A percentile compares a stretch with the other conserved stretches of the same genome.
Conservation (phyloP, 1,140 invertebrate species). For the Trissolcus basalis region DNA sequence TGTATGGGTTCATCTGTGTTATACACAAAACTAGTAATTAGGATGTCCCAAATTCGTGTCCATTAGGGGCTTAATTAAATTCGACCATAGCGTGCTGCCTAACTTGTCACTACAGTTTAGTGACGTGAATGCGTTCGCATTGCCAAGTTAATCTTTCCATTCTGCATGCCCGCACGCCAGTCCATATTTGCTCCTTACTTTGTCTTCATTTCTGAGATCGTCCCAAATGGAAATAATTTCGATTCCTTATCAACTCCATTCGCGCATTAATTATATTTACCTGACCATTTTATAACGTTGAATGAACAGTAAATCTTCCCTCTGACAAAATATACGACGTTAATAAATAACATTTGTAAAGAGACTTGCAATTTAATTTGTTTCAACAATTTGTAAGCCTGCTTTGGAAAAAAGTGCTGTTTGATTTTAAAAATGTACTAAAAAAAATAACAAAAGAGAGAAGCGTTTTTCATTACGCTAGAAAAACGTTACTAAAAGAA, state of each 20-base stretch:
- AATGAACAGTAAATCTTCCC: too few species aligned
- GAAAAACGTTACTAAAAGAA: too few species aligned
- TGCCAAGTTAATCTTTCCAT: constrained; percentile 49
- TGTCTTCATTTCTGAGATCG: constrained; percentile 4
- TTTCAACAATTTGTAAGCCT: too few species aligned
- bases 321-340: too few species aligned
- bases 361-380: too few species aligned
- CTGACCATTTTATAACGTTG: too few species aligned
- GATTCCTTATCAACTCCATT: background rate
- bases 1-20: constrained; percentile 40
- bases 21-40: constrained; percentile 51
- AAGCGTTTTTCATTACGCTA: too few species aligned
- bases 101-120: constrained; percentile 52
- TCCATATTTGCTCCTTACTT: constrained; percentile 14
- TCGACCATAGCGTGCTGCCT: constrained; percentile 30
- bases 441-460: too few species aligned
- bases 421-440: too few species aligned
- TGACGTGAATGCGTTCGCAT: constrained; percentile 29
- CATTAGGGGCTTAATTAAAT: constrained; percentile 57
- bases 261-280: too few species aligned
- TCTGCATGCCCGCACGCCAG: constrained; percentile 9
- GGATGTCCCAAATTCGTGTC: constrained; percentile 52
- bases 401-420: too few species aligned
- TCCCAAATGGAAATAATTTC: constrained; percentile 14
- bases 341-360: too few species aligned